Base-by-base conservation (phyloP, 2,888 invertebrate species). In the Coelopa pilipes region DNA sequence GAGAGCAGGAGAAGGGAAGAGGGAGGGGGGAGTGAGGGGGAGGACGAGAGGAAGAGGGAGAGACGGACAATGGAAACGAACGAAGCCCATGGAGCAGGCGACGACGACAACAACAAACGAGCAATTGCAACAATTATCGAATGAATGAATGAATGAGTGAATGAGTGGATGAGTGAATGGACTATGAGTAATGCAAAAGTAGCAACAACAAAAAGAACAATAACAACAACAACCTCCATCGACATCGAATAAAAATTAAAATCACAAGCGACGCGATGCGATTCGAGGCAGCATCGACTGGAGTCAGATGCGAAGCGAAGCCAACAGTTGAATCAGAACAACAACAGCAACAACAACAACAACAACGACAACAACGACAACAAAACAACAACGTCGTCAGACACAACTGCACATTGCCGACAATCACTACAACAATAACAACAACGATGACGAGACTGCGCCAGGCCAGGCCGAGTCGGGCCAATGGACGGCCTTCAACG, bases 401-500 rank as follows among this genome's bases (percentile, higher is more conserved):
- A 70, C 34, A 62, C 17, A n/a, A 47, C 45, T 11, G 15, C 49
- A 10, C 24, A 49, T 15, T 10, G 21, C 19, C 19, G 13, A 21
- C 49, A 66, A 24, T 13, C 17, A 49, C 19, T 21, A 24, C 19
- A 19, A 60, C 17, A 68, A 49, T 19, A 49, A 24, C 19, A 19
- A 65, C 34, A 66, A 57, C 19, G 13, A 72, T 66, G 46, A 12
- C 47, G 12, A 45, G 3, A 19, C 59, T 47, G 21, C 17, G 1
- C 5, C 24, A n/a, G n/a, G n/a, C n/a, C n/a, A n/a, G 82, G 83
- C 82, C 79, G 83, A 80, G 81, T 79, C 79, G 77, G 82, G 82
- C 81, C 81, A 84, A 81, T 83, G 84, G 76, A 82, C 83, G 84
- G 83, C 84, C 85, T 84, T 84, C 83, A 82, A 81, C 47, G 71